Evolutionary conservation across 2,113 vertebrate genomes (phyloP).

Genomic region (Syngnathus scovelli): DNA sequence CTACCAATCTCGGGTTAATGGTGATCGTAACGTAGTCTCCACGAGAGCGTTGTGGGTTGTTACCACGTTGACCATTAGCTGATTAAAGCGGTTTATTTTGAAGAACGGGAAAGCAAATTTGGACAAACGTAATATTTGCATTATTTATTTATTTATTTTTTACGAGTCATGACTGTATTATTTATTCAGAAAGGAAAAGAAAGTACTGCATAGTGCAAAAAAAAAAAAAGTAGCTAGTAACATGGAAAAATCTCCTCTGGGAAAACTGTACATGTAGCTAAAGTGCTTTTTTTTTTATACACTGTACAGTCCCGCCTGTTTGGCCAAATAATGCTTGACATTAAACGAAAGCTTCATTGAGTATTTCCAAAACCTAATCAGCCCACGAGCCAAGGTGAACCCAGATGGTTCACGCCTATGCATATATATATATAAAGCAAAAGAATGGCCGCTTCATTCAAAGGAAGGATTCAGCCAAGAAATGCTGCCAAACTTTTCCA

Average conservation of each 20-base stretch:
- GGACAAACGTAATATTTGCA: no score
- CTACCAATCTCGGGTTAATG: constrained; percentile 56
- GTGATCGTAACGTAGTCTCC: constrained; percentile 44
- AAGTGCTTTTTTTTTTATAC: no score
- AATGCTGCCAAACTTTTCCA: constrained; percentile 61
- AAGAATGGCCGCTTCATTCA: constrained; percentile 66
- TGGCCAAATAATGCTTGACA: no score
- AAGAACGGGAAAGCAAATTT: constrained; percentile 25
- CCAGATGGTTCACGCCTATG: constrained; percentile 62
- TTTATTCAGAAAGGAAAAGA: no score
- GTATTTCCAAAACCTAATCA: neutral
- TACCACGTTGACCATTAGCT: constrained; percentile 57
- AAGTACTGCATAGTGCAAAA: no score
- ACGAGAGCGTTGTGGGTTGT: constrained; percentile 34
- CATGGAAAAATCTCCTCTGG: no score
- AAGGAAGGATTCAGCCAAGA: constrained; percentile 56
- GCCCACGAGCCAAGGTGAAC: constrained; percentile 22
- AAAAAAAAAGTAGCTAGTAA: no score
- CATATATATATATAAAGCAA: constrained; percentile 44
- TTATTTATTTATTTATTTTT: no score
- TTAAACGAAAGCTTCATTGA: neutral
- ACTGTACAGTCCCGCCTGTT: no score
- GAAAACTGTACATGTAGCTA: no score
- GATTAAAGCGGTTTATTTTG: constrained; percentile 59
- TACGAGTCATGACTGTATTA: no score